A percentile compares a stretch with the other conserved stretches of the same genome.
These are phyloP conservation scores for Drosophila vallismaia DNA, from an alignment of 2,888 invertebrate species.

Conservation along the genomic window DNA sequence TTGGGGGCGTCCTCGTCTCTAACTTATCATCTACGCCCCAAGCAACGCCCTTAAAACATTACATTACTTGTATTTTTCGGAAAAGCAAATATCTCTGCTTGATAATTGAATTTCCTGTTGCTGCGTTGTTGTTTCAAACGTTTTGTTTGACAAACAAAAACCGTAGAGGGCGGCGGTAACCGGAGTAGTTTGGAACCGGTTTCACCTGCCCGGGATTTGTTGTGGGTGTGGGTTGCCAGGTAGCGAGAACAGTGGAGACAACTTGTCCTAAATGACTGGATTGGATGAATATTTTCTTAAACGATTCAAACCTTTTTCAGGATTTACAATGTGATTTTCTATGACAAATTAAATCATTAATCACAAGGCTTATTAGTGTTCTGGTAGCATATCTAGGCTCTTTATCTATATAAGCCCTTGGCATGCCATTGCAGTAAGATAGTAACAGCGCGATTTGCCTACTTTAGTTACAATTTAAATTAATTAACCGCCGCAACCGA, in stretches of 20 bases:
- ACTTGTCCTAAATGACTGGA: neutral
- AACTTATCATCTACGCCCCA: conserved; percentile 32
- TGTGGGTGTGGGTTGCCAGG: conserved; percentile 37
- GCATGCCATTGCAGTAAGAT: neutral
- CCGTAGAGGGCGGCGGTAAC: conserved; percentile 17
- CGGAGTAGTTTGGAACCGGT: conserved; percentile 40
- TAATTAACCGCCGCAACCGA: conserved; percentile 10
- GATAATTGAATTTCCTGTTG: conserved; percentile 61
- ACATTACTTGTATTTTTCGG: conserved; percentile 3
- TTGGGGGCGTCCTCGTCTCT: conserved; percentile 27
- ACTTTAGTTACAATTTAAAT: conserved; percentile 13
- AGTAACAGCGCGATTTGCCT: conserved; percentile 2
- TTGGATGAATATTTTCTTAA: no score
- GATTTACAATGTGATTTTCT: no score
- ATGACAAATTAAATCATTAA: no score
- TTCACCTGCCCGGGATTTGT: conserved; percentile 35
- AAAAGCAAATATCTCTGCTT: conserved; percentile 28
- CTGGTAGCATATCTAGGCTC: neutral
- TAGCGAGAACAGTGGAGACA: conserved; percentile 20
- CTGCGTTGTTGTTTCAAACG: conserved; percentile 26
- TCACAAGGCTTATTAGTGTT: neutral
- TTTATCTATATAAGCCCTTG: neutral
- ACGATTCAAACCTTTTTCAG: no score
- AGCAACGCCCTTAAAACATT: conserved; percentile 62
- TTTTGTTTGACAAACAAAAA: conserved; percentile 64